Conservation (phyloP, 1,140 invertebrate species). For the Nephila pilipes region DNA sequence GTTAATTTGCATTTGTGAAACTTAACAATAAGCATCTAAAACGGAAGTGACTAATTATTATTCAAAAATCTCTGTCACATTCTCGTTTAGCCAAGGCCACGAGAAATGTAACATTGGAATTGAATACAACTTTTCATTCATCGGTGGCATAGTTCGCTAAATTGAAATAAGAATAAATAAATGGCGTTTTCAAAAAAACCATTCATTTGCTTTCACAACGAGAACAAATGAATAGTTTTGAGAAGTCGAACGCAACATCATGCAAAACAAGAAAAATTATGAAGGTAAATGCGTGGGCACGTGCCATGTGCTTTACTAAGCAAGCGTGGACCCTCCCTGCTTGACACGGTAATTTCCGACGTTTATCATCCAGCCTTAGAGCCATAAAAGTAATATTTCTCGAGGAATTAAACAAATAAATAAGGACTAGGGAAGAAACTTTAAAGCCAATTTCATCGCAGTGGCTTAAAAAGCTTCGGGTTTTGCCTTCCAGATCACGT, state of each 20-base stretch:
- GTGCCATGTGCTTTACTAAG: neutral
- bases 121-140: no score
- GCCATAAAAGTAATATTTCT: neutral
- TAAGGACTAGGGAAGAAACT: neutral
- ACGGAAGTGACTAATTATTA: no score
- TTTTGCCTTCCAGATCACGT: neutral
- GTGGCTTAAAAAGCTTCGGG: neutral
- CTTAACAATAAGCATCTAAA: no score
- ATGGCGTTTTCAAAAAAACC: neutral
- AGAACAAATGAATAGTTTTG: no score
- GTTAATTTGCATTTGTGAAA: no score
- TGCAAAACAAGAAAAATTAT: neutral
- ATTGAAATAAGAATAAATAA: no score
- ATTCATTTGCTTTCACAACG: neutral
- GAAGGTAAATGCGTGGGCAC: neutral
- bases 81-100: no score
- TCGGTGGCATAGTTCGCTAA: no score
- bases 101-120: no score
- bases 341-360: neutral
- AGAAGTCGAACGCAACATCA: no score
- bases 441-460: neutral
- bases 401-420: neutral
- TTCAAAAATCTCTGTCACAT: no score
- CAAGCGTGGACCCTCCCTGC: conserved; percentile 21
- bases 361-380: neutral